phyloP scores from a whole-genome alignment of 2,888 invertebrate species.

The Girardia tigrina region DNA sequence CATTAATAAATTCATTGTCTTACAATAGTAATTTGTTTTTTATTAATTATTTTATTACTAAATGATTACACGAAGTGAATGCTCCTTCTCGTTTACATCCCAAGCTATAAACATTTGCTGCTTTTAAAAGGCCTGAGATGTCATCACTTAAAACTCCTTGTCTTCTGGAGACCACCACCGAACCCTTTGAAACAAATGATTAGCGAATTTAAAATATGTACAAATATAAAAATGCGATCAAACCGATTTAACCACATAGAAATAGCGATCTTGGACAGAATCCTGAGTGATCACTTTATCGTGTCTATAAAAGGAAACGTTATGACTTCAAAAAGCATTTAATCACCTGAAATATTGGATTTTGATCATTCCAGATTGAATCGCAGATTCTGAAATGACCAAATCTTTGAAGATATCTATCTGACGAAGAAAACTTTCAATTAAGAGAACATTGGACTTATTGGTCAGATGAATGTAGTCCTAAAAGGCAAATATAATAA shows the following conservation, averaged over 20 bases:
- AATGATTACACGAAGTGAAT: too few relatives aligned
- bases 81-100: background rate
- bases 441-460: background rate
- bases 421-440: background rate
- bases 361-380: background rate
- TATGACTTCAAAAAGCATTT: too few relatives aligned
- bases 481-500: too few relatives aligned
- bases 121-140: background rate
- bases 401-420: background rate
- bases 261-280: background rate
- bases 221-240: too few relatives aligned
- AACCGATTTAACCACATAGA: background rate
- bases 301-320: background rate
- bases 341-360: background rate
- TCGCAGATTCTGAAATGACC: background rate
- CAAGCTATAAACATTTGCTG: background rate
- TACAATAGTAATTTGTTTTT: too few relatives aligned
- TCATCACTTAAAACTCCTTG: background rate
- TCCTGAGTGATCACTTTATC: background rate
- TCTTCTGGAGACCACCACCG: background rate
- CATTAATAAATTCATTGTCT: too few relatives aligned
- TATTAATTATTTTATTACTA: too few relatives aligned
- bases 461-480: background rate
- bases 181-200: background rate
- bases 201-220: background rate